Conservation (phyloP, 2,797 vertebrate genomes). For the Phylloscopus collybita region DNA sequence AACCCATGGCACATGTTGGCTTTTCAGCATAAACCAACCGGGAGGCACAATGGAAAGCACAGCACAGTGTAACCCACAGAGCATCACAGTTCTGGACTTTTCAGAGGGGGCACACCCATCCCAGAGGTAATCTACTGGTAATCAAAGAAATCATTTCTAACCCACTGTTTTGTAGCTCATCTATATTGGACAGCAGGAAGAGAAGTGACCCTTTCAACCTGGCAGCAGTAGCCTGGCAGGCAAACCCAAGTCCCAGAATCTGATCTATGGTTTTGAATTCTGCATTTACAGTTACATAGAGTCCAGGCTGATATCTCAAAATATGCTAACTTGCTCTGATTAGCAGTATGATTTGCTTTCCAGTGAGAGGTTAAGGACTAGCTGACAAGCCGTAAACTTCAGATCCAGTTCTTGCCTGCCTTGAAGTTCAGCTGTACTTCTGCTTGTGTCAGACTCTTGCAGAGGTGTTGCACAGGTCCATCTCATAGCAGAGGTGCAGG, state of each 20-base stretch:
- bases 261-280: not conserved
- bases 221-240: not conserved
- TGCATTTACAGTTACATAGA: not conserved
- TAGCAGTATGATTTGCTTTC: not conserved
- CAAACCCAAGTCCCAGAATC: accelerated
- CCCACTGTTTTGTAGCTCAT: not conserved
- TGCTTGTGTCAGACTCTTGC: not conserved
- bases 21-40: not conserved
- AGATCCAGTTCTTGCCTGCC: not conserved
- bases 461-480: not conserved
- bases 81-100: not conserved
- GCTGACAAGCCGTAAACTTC: not conserved
- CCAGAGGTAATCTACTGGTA: not conserved
- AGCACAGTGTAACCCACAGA: accelerated
- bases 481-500: not conserved
- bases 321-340: not conserved
- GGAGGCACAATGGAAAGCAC: not conserved
- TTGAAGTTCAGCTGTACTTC: not conserved
- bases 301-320: not conserved
- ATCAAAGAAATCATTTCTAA: not conserved
- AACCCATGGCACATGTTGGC: accelerated
- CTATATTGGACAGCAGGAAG: not conserved
- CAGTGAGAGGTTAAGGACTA: not conserved
- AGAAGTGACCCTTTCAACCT: not conserved
- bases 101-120: not conserved